These are phyloP conservation scores for Triops cancriformis DNA, from an alignment of 1,140 invertebrate species.

Conservation along the genomic window DNA sequence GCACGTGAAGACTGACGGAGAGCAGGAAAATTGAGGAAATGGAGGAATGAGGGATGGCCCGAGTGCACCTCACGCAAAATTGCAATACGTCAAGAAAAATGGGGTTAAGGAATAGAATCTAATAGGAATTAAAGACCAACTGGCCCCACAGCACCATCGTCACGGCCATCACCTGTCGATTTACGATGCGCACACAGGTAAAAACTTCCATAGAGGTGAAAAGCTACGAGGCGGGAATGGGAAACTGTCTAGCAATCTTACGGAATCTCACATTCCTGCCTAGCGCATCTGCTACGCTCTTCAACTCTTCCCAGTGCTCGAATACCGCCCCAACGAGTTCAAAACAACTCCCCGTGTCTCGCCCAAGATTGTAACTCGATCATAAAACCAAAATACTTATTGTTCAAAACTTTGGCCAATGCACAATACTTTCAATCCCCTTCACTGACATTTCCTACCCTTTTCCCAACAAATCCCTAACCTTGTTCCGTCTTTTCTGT, in stretches of 20 bases:
- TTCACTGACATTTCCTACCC: no score
- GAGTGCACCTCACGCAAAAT: background rate
- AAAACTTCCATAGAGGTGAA: background rate
- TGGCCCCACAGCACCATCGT: background rate
- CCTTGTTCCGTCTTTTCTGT: background rate
- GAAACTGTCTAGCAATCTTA: background rate
- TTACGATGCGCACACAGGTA: constrained; percentile 5
- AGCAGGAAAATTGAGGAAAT: no score
- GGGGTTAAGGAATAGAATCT: background rate
- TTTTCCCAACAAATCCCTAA: no score
- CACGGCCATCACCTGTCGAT: constrained; percentile 3
- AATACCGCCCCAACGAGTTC: no score
- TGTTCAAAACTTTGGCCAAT: no score
- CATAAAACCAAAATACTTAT: no score
- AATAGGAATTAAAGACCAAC: background rate
- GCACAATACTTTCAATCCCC: no score
- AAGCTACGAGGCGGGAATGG: background rate
- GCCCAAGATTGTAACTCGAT: no score
- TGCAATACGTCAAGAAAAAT: background rate
- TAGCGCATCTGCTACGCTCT: background rate
- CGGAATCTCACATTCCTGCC: background rate
- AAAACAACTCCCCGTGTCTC: no score
- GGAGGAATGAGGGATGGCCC: no score
- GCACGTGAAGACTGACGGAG: no score
- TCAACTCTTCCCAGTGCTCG: background rate